phyloP scores from a whole-genome alignment of 1,140 invertebrate genomes.

The Sarcophaga peregrina region DNA sequence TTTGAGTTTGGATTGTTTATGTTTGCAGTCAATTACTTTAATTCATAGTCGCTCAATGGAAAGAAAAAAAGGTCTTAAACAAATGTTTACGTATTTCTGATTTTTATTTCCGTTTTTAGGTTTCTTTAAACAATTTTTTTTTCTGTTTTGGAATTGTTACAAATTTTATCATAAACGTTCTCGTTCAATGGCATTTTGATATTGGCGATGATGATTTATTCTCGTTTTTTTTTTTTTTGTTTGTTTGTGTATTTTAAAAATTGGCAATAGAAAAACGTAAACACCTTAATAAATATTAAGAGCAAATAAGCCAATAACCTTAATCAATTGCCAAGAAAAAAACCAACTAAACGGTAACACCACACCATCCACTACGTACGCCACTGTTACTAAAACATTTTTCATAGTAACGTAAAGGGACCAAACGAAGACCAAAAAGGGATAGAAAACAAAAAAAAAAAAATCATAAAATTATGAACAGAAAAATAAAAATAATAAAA shows the following conservation, averaged over 20 bases:
- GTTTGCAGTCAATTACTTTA: no score
- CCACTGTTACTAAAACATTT: background rate
- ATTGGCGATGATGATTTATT: conserved; percentile 21
- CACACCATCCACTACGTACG: background rate
- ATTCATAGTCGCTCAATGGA: no score
- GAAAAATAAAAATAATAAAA: background rate
- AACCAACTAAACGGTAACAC: background rate
- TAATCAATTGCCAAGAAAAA: conserved; percentile 27
- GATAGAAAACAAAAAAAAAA: background rate
- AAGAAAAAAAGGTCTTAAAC: no score
- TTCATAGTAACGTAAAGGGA: background rate
- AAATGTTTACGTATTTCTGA: background rate
- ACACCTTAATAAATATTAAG: conserved; percentile 32
- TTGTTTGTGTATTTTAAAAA: no score
- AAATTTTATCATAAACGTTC: background rate
- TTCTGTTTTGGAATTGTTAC: background rate
- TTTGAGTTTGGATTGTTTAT: no score
- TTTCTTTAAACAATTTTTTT: background rate
- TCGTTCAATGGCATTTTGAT: conserved; percentile 16
- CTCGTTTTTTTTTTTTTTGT: background rate
- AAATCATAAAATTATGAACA: conserved; percentile 38
- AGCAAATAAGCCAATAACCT: conserved; percentile 29
- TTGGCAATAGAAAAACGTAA: conserved; percentile 15
- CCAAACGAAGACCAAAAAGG: background rate
- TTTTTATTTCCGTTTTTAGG: background rate